phyloP scores from a whole-genome alignment of 2,888 invertebrate genomes.

The Scaptomyza flava region DNA sequence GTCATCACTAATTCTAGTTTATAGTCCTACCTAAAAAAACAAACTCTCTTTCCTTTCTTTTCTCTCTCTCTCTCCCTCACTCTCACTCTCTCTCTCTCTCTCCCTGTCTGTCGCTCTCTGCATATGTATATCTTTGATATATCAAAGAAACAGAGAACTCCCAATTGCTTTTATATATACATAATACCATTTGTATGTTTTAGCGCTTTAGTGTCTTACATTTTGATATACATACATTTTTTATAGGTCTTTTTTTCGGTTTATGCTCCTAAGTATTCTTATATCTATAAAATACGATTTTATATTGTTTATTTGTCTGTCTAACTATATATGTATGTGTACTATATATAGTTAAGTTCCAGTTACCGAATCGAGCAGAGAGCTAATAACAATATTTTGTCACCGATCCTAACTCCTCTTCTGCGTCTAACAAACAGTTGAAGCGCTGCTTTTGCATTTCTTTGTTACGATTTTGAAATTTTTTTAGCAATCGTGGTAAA shows the following conservation, averaged over 20 bases:
- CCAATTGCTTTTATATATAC: conserved; percentile 35
- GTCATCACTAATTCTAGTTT: conserved; percentile 79
- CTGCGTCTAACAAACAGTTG: conserved; percentile 75
- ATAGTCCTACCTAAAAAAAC: conserved; percentile 22
- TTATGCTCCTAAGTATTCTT: conserved; percentile 42
- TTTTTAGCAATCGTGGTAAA: conserved; percentile 56
- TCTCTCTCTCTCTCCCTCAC: conserved; percentile 1
- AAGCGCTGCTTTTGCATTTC: conserved; percentile 46
- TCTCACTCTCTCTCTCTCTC: conserved; percentile 7
- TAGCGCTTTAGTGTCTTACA: conserved; percentile 44
- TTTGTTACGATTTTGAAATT: background rate
- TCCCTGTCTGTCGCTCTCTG: conserved; percentile 11
- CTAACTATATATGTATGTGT: conserved; percentile 13
- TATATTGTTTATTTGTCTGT: conserved; percentile 31
- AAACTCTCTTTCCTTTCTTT: conserved; percentile 1
- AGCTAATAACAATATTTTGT: conserved; percentile 5
- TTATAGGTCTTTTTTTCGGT: conserved; percentile 45
- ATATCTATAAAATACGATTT: conserved; percentile 24
- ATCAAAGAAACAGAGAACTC: background rate
- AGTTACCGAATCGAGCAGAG: conserved; percentile 21
- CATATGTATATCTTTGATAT: conserved; percentile 1
- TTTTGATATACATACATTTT: conserved; percentile 20
- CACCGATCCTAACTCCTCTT: conserved; percentile 33
- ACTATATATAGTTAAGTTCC: conserved; percentile 14
- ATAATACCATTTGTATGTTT: conserved; percentile 45